These are phyloP conservation scores for Thalassarche chlororhynchos DNA, from an alignment of 2,113 vertebrate genomes.

Conservation along the genomic window DNA sequence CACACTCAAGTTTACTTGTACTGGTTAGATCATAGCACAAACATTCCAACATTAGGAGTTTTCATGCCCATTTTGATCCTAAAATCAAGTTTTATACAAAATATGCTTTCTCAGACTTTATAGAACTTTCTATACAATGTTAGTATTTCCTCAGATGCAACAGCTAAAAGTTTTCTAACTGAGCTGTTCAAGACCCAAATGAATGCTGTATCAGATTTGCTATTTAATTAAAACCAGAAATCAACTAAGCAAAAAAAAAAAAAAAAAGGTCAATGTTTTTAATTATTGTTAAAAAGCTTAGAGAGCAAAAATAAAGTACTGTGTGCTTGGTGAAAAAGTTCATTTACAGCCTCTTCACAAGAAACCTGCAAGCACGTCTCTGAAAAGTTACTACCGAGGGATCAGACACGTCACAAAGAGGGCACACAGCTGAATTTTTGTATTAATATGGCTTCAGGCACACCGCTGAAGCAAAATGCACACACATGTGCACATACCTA, in stretches of 20 bases:
- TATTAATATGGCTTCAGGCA: not conserved
- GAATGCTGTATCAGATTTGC: not conserved
- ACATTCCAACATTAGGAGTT: not conserved
- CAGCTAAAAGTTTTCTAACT: not conserved
- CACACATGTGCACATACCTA: fast-evolving
- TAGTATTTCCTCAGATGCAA: fast-evolving
- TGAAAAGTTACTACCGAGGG: not conserved
- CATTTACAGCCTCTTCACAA: not conserved
- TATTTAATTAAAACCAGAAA: not conserved
- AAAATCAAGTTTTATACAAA: not conserved
- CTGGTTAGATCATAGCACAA: not conserved
- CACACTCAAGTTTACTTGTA: fast-evolving
- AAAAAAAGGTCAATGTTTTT: not conserved
- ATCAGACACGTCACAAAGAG: not conserved
- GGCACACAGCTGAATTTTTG: no score
- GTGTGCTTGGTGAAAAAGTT: not conserved
- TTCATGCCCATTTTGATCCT: not conserved
- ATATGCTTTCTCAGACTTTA: not conserved
- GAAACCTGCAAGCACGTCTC: not conserved
- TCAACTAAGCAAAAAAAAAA: not conserved
- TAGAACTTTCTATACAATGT: fast-evolving
- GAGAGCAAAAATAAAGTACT: no score
- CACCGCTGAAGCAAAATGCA: not conserved
- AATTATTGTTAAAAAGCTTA: no score
- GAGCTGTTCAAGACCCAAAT: not conserved